Evolutionary conservation across 1,140 invertebrate species (phyloP), one percentile per base, ranked within the genome.

Genomic region (Halesus radiatus): DNA sequence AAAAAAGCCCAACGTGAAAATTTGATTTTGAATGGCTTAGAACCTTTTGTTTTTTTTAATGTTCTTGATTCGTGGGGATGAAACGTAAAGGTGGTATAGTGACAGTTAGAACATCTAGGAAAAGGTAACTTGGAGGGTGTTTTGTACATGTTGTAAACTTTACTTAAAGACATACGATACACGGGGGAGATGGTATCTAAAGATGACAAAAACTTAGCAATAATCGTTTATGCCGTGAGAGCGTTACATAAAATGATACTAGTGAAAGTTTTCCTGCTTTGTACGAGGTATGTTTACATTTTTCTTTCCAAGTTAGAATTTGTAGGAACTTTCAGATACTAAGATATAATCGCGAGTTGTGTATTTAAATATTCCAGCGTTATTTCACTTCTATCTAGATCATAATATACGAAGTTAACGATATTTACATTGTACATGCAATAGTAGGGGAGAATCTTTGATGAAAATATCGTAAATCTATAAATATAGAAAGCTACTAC

Each of bases 141-240:
- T 45, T 45, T 45, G 37, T 45, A 60, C 53, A 32, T 45, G 58
- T n/a, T 62, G 45, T 64, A 77, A 52, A 77, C 32, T 77, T 77
- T 66, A 32, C 60, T 77, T 64, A 54, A 60, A 76, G 73, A 76
- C 56, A 60, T 76, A 76, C 56, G 54, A 76, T 76, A 76, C 56
- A 60, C 56, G 29, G 54, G 53, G 26, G 54, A 58, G 70, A 76
- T 37, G 54, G 66, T 37, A 37, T 70, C 29, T 45, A 16, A 32
- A 23, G 32, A 76, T 58, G 53, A 76, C 73, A 76, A 76, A 76
- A 76, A 76, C 73, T 60, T 76, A 58, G 26, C 56, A 18, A 76
- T 76, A 52, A 76, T 76, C 73, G 73, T 76, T 76, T 76, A 56
- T 76, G n/a, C 54, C 53, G 56, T 60, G 23, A 76, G 58, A 76